Base-by-base conservation (phyloP, 2,797 vertebrate species). In the Alectoris magna region DNA sequence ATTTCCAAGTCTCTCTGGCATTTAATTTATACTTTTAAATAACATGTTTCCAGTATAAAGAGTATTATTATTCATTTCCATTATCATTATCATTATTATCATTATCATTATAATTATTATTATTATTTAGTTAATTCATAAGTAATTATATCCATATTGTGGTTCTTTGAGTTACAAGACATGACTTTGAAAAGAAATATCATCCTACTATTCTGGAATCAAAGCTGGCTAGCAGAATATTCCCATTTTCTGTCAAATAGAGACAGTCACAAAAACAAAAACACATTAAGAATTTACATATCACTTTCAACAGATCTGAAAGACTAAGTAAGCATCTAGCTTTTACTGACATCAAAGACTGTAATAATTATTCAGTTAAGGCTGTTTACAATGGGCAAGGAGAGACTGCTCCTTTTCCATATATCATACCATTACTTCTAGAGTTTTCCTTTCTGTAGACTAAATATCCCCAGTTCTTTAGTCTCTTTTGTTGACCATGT, bases 271-370 rank as follows among this genome's bases (percentile, higher is more conserved):
- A n/a, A 36, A 64, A 2, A 49, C 55, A 2, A 48, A n/a, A 82
- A 36, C 4, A 56, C 3, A 44, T 60, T 8, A 63, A 56, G 44
- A 49, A 10, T 83, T 92, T 93, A 31, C 17, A 34, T 71, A 71
- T 93, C 26, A 75, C 26, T 85, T 93, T 72, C n/a, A 88, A 48
- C 19, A 88, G 60, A 95, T 76, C 64, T 96, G 82, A 94, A 89
- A 71, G 85, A 80, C 27, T 92, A 56, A 76, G 87, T 83, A 84
- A 88, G 9, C 41, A 84, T 87, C n/a, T 71, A 93, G 11, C 2
- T 93, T 6, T 84, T 84, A 29, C 21, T 86, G 36, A 70, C 92
- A 58, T 88, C 55, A 84, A 60, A 93, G 58, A 87, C 29, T 90
- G 18, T 58, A 66, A 59, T 55, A 91, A 73, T 88, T 91, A 84